phyloP scores from a whole-genome alignment of 2,797 vertebrate species.

The Falco novaeseelandiae region DNA sequence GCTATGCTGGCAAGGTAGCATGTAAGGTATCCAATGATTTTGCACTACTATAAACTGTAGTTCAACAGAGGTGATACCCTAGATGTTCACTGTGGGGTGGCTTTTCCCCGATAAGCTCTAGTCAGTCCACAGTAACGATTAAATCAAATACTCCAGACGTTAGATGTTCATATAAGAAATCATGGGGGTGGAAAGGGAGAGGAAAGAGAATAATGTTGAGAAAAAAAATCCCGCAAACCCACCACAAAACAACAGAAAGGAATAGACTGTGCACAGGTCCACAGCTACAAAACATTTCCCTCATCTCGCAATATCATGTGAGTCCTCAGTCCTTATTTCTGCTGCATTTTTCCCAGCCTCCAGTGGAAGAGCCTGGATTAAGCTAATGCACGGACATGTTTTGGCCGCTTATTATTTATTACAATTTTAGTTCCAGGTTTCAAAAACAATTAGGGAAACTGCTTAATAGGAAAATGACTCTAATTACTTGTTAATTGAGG shows the following conservation, averaged over 20 bases:
- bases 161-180: background rate
- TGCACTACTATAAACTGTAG: background rate
- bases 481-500: conserved; percentile 74
- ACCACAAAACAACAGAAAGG: background rate
- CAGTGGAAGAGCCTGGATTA: background rate
- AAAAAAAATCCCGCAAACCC: rapidly evolving
- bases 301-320: background rate
- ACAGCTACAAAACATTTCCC: background rate
- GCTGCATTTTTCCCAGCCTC: background rate
- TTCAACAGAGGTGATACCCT: background rate
- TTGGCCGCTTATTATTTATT: conserved; percentile 63
- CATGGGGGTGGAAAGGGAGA: background rate
- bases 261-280: background rate
- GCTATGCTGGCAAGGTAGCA: background rate
- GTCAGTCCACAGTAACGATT: background rate
- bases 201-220: background rate
- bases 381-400: conserved; percentile 37
- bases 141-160: background rate
- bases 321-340: background rate
- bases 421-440: conserved; percentile 73
- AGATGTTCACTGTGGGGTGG: background rate
- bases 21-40: background rate
- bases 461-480: conserved; percentile 70
- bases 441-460: conserved; percentile 74
- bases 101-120: background rate